A percentile compares a stretch with the other conserved stretches of the same genome.
These are phyloP conservation scores for Zaprionus ornatus DNA, from an alignment of 1,140 invertebrate species.

Conservation along the genomic window DNA sequence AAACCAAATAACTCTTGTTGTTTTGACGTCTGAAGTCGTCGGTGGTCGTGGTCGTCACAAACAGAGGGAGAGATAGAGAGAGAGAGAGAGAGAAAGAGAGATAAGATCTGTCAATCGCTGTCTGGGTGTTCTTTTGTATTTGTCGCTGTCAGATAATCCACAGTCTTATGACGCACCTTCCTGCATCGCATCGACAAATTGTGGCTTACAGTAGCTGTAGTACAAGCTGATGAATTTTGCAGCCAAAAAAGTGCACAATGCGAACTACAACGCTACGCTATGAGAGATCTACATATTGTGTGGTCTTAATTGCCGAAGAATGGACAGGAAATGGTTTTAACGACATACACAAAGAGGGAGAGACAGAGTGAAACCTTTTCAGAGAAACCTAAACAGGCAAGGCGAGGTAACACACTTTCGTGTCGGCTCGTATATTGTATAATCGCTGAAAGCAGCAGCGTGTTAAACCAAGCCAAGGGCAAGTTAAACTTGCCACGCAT, in stretches of 20 bases:
- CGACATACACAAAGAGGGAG: neutral
- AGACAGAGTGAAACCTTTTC: neutral
- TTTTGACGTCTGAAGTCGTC: constrained; percentile 64
- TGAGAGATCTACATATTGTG: constrained; percentile 18
- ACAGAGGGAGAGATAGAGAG: neutral
- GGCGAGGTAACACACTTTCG: constrained; percentile 21
- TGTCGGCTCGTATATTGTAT: constrained; percentile 50
- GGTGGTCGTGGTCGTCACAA: constrained; percentile 4
- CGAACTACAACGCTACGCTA: neutral
- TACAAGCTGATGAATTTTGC: constrained; percentile 41
- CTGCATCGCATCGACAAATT: constrained; percentile 55
- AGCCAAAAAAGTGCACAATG: constrained; percentile 11
- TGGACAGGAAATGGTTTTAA: constrained; percentile 38
- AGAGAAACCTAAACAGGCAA: neutral
- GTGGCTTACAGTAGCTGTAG: neutral
- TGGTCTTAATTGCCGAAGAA: constrained; percentile 30
- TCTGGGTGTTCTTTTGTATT: constrained; percentile 68
- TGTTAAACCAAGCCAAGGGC: constrained; percentile 56
- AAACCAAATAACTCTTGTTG: constrained; percentile 27
- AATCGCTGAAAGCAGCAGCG: constrained; percentile 40
- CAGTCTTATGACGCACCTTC: constrained; percentile 15
- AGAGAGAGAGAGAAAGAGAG: neutral
- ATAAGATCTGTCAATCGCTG: constrained; percentile 46
- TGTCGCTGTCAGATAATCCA: constrained; percentile 10
- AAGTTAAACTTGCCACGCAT: constrained; percentile 51